A percentile compares a stretch with the other conserved stretches of the same genome.
These are phyloP conservation scores for Pterostichus madidus DNA, from an alignment of 2,888 invertebrate genomes.

Conservation along the genomic window DNA sequence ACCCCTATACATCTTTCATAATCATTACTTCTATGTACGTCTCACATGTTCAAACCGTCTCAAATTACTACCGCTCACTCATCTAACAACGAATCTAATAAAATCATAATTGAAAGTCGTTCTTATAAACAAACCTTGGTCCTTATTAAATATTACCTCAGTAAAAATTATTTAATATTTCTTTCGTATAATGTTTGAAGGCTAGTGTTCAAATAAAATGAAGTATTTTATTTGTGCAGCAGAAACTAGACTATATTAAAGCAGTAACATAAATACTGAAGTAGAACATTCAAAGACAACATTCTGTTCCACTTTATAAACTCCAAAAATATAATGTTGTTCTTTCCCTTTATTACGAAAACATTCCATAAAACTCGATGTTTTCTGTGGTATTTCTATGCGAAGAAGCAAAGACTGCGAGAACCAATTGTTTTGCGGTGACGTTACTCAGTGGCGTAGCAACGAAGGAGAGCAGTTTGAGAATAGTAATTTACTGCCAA, in stretches of 20 bases:
- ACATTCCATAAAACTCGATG: conserved; percentile 66
- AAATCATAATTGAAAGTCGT: too few species aligned
- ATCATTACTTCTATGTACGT: too few species aligned
- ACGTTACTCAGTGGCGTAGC: neutral
- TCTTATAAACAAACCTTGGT: too few species aligned
- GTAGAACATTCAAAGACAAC: conserved; percentile 60
- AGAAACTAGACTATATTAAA: conserved; percentile 40
- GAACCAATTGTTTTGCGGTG: conserved; percentile 61
- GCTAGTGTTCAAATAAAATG: conserved; percentile 1
- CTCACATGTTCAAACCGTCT: too few species aligned
- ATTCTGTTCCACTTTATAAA: conserved; percentile 65
- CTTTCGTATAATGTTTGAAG: neutral
- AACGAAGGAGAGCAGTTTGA: too few species aligned
- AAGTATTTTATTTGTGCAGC: conserved; percentile 43
- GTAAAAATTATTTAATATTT: neutral
- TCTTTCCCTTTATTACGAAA: conserved; percentile 65
- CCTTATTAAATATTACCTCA: too few species aligned
- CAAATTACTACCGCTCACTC: too few species aligned
- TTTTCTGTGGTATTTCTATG: conserved; percentile 45
- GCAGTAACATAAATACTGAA: conserved; percentile 58
- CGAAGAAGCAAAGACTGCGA: conserved; percentile 25
- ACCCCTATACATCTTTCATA: too few species aligned
- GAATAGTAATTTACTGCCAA: too few species aligned
- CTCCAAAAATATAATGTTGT: conserved; percentile 65
- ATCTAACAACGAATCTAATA: too few species aligned